phyloP scores from a whole-genome alignment of 2,797 vertebrate species.

The Thaleichthys pacificus region DNA sequence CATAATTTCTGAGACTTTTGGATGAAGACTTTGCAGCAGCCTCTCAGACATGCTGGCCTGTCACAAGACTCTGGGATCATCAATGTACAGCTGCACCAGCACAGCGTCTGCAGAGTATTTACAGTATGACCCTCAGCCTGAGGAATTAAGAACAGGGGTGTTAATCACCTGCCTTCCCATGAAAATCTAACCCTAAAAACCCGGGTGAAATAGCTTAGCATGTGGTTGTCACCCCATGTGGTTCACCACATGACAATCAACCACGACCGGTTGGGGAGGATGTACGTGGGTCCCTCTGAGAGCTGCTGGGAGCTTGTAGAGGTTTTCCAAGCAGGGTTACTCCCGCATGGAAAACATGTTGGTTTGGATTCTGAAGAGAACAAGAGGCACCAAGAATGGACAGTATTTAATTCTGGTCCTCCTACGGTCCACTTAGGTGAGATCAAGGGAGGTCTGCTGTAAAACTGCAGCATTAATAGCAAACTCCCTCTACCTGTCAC shows the following conservation, averaged over 20 bases:
- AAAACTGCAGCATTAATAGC: slow-evolving; percentile 25
- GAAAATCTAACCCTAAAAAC: not conserved
- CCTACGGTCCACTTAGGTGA: slow-evolving; percentile 32
- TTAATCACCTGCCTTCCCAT: not conserved
- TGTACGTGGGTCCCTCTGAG: too few species aligned
- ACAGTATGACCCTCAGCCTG: not conserved
- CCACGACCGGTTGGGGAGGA: not conserved
- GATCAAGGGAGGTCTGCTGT: slow-evolving; percentile 18
- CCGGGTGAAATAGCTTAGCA: not conserved
- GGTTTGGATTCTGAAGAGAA: not conserved
- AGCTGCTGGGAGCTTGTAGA: not conserved
- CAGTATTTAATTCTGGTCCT: slow-evolving; percentile 14
- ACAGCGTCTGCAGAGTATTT: not conserved
- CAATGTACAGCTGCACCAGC: not conserved
- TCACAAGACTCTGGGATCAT: not conserved
- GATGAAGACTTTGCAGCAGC: slow-evolving; percentile 21
- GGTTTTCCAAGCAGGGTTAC: not conserved
- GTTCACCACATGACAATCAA: not conserved
- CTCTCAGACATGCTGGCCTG: slow-evolving; percentile 13
- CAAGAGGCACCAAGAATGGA: slow-evolving; percentile 14
- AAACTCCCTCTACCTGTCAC: slow-evolving; percentile 15
- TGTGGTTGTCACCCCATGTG: not conserved
- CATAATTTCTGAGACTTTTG: too few species aligned
- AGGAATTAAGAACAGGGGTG: not conserved
- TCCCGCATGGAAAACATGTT: not conserved